phyloP scores from a whole-genome alignment of 2,888 invertebrate genomes.

The Polyommatus icarus region DNA sequence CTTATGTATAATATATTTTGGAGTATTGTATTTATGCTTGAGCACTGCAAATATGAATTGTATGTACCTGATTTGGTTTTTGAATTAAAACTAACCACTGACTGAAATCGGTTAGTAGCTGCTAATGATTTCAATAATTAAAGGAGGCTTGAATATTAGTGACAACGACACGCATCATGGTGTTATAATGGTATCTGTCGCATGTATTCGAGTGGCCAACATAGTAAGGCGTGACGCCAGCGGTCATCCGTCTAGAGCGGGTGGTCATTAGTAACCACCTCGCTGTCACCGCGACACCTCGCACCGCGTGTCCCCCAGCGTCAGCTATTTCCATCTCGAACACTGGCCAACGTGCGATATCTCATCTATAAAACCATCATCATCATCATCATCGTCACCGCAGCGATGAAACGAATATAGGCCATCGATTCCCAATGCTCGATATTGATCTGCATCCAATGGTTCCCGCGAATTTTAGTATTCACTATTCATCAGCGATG shows the following conservation, averaged over 20 bases:
- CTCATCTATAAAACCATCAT: neutral
- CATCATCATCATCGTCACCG: neutral
- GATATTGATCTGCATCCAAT: constrained; percentile 1
- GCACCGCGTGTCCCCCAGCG: constrained; percentile 51
- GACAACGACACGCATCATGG: no score
- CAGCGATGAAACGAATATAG: neutral
- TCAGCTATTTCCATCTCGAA: neutral
- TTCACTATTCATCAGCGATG: neutral
- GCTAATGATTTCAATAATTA: neutral
- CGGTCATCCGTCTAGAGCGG: constrained; percentile 65
- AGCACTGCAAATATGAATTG: no score
- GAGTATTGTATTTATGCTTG: no score
- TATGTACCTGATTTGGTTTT: no score
- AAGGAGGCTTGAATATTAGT: neutral
- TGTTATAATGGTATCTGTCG: no score
- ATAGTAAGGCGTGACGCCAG: constrained; percentile 44
- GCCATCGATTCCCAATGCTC: neutral
- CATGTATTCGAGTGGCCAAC: constrained; percentile 49
- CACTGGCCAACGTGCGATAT: neutral
- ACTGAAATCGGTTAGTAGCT: no score
- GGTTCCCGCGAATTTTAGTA: neutral
- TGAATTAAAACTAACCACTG: no score
- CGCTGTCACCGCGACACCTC: constrained; percentile 68
- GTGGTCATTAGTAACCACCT: constrained; percentile 66
- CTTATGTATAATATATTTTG: no score